Evolutionary conservation across 2,113 vertebrate genomes (phyloP), one percentile per base, ranked within the genome.

Genomic region (Brachionichthys hirsutus): DNA sequence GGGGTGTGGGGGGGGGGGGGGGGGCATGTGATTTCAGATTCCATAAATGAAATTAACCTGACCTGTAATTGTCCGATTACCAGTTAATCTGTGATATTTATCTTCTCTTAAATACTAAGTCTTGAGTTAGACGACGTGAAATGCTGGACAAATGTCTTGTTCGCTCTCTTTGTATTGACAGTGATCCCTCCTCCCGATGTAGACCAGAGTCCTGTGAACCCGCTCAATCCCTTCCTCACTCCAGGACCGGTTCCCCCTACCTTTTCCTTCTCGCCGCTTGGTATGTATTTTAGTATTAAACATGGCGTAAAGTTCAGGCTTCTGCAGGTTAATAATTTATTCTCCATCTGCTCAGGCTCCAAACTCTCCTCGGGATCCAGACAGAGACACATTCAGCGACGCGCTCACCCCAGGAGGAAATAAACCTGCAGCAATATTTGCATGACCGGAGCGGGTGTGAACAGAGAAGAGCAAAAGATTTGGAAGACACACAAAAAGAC

Each of bases 181-280:
- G 87, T 12, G 15, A 40, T 20, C 6, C 55, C 57, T 35, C 13
- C 22, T 14, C 9, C 22, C 5, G 80, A 63, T 3, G 50, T 79
- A 4, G 81, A 84, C 43, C 85, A 80, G 44, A 49, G 16, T 42
- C 58, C 73, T 0, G 19, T 66, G 12, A 75, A 17, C 40, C 81
- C 71, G 44, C 54, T 82, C 42, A 86, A 85, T 62, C 82, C 87
- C 6, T 87, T 87, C 35, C 75, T 80, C 55, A 8, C 5, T 42
- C 49, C 64, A 35, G 74, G 48, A 70, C 10, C 71, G 4, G 0
- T 40, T 0, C 19, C 51, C 6, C 68, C 85, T 6, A 61, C 51
- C 0, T 89, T 88, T 49, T 20, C 56, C 44, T 74, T 90, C 46
- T 85, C 87, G 16, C 71, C 86, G 2, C 79, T 82, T 20, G 85